phyloP scores from a whole-genome alignment of 2,888 invertebrate species.

The Andrena trimmerana region DNA sequence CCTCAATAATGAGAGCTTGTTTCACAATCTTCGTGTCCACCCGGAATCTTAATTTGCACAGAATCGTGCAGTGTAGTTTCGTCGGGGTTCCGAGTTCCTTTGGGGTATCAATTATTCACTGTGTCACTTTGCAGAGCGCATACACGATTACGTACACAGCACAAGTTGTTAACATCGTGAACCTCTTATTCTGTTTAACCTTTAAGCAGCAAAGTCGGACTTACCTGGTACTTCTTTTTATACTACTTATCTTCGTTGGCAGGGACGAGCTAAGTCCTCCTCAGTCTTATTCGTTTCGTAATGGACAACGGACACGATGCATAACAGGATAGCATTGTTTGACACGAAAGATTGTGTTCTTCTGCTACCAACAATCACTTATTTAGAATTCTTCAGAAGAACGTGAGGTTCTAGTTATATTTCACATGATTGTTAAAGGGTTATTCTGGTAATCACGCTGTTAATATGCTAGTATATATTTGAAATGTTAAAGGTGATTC shows the following conservation, averaged over 20 bases:
- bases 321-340: background rate
- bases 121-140: background rate
- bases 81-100: slow-evolving; percentile 1
- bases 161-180: slow-evolving; percentile 13
- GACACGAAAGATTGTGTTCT: background rate
- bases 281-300: slow-evolving; percentile 38
- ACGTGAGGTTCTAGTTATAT: too few species aligned
- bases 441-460: too few species aligned
- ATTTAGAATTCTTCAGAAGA: background rate
- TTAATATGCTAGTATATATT: too few species aligned
- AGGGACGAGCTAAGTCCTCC: slow-evolving; percentile 13
- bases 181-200: slow-evolving; percentile 33
- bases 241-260: slow-evolving; percentile 29
- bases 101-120: slow-evolving; percentile 22
- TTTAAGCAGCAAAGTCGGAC: slow-evolving; percentile 15
- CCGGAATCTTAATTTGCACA: background rate
- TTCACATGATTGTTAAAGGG: too few species aligned
- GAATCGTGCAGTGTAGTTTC: slow-evolving; percentile 14
- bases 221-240: slow-evolving; percentile 24
- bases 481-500: too few species aligned
- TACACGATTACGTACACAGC: background rate
- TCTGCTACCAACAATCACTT: background rate
- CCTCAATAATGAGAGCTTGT: background rate
- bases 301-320: slow-evolving; percentile 21
- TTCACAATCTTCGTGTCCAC: background rate